phyloP scores from a whole-genome alignment of 37 sponge, comb jelly and placozoan species.

The Lycopodina hypogea region DNA sequence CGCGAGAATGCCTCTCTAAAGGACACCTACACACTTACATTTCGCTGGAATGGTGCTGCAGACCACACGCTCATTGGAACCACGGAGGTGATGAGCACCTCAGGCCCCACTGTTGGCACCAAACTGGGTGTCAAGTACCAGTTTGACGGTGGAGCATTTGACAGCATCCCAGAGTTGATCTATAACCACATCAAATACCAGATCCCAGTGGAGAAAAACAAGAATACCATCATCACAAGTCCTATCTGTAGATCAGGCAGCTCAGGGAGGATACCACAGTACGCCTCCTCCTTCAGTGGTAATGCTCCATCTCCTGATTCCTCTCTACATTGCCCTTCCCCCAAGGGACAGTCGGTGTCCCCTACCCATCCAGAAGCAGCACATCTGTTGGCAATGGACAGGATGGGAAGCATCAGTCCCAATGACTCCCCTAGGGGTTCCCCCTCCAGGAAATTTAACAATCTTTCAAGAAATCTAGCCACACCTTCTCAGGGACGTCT shows the following conservation, averaged over 20 bases:
- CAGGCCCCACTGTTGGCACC: neutral
- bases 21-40: constrained; percentile 51
- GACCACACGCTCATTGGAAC: constrained; percentile 57
- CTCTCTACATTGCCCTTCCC: neutral
- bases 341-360: neutral
- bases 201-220: constrained; percentile 52
- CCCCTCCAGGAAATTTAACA: neutral
- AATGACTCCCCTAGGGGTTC: neutral
- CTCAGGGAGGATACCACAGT: neutral
- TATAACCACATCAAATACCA: constrained; percentile 67
- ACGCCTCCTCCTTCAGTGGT: neutral
- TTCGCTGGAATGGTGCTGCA: constrained; percentile 32
- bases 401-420: neutral
- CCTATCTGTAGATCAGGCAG: constrained; percentile 45
- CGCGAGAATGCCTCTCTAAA: constrained; percentile 55
- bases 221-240: constrained; percentile 36
- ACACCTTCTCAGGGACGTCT: no score
- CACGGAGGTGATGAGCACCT: constrained; percentile 45
- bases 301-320: neutral
- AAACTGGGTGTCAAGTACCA: constrained; percentile 50
- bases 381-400: neutral
- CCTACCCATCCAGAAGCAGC: neutral
- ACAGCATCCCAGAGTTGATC: constrained; percentile 73
- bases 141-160: constrained; percentile 76
- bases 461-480: no score